phyloP scores from a whole-genome alignment of 2,113 vertebrate species.

The Sminthopsis crassicaudata region DNA sequence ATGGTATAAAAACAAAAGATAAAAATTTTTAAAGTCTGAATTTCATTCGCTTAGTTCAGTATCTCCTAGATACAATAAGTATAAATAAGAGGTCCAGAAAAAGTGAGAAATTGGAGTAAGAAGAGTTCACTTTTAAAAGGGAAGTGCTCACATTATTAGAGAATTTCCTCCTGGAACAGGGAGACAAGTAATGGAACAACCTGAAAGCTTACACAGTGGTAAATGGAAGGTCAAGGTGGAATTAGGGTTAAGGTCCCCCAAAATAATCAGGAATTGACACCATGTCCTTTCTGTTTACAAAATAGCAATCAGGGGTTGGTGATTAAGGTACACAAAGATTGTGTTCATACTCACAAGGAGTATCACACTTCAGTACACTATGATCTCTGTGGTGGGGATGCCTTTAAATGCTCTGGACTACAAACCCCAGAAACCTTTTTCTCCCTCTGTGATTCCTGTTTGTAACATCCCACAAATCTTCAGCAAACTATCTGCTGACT shows the following conservation, averaged over 20 bases:
- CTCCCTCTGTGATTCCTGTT: too few species aligned
- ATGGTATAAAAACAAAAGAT: neutral
- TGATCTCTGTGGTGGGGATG: neutral
- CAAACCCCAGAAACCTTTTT: neutral
- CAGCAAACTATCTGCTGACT: too few species aligned
- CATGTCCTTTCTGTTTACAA: neutral
- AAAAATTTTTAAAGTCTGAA: neutral
- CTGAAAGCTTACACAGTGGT: neutral
- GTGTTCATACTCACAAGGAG: neutral
- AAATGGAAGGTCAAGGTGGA: neutral
- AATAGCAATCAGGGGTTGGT: neutral
- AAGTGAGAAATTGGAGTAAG: neutral
- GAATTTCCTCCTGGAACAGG: neutral
- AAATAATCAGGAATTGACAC: neutral
- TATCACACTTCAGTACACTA: neutral
- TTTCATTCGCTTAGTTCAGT: neutral
- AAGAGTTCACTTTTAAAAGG: neutral
- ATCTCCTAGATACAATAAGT: neutral
- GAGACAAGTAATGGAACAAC: neutral
- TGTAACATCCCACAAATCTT: neutral
- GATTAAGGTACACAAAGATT: neutral
- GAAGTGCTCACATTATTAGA: neutral
- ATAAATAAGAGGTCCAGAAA: neutral
- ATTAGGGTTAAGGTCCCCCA: neutral
- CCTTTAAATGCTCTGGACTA: neutral